phyloP scores from a whole-genome alignment of 35 echinoderm and acorn worm genomes.

The Ophiothrix spiculata region DNA sequence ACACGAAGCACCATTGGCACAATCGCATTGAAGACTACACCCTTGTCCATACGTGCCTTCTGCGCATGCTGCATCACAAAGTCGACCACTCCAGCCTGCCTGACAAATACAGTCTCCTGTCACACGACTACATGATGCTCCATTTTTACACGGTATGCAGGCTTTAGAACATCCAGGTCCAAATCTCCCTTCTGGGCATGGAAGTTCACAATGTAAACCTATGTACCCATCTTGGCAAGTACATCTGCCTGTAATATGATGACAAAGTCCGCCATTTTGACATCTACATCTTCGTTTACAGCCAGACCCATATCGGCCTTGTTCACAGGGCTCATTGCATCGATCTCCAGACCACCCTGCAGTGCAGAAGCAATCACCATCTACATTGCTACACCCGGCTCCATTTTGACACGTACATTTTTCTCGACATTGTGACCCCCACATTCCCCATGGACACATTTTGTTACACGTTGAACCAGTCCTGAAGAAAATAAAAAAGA shows the following conservation, averaged over 20 bases:
- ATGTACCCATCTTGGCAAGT: constrained; percentile 47
- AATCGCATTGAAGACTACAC: constrained; percentile 17
- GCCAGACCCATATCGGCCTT: constrained; percentile 64
- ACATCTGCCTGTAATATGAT: constrained; percentile 48
- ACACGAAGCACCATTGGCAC: constrained; percentile 56
- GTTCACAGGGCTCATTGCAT: too few relatives aligned
- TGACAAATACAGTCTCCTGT: constrained; percentile 54
- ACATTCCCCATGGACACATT: constrained; percentile 39
- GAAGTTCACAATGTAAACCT: constrained; percentile 48
- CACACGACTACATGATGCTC: constrained; percentile 46
- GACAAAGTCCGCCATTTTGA: constrained; percentile 45
- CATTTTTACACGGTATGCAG: constrained; percentile 56
- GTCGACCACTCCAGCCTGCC: constrained; percentile 40
- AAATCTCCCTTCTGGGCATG: constrained; percentile 47
- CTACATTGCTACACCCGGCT: constrained; percentile 15
- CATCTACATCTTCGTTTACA: constrained; percentile 57
- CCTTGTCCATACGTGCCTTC: constrained; percentile 12
- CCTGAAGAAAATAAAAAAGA: too few relatives aligned
- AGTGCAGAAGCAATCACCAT: constrained; percentile 49
- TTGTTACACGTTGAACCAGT: constrained; percentile 35
- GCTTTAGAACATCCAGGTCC: constrained; percentile 45
- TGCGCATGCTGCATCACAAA: constrained; percentile 25
- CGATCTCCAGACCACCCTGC: too few relatives aligned
- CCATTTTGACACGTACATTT: constrained; percentile 46
- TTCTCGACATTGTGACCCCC: not conserved